A percentile compares a stretch with the other conserved stretches of the same genome.
phyloP scores from a whole-genome alignment of 2,888 invertebrate genomes.

The Epistrophe eligans region DNA sequence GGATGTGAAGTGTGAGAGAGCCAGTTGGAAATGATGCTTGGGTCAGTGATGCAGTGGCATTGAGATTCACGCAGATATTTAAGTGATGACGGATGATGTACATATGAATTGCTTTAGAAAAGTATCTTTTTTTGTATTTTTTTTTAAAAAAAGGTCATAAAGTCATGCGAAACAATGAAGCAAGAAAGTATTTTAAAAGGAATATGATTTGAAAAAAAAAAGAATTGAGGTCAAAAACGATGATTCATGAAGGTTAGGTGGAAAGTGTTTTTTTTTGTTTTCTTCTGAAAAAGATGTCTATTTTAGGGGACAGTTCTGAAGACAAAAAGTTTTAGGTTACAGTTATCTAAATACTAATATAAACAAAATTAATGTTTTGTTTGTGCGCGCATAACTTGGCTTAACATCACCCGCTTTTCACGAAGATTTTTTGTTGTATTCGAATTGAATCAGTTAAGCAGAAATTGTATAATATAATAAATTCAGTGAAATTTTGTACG shows the following conservation, averaged over 20 bases:
- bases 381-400: too few relatives aligned
- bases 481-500: too few relatives aligned
- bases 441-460: too few relatives aligned
- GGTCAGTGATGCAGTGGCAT: conserved; percentile 44
- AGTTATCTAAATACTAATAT: too few relatives aligned
- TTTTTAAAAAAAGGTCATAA: not conserved
- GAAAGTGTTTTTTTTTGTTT: not conserved
- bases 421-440: too few relatives aligned
- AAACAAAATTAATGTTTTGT: too few relatives aligned
- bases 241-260: not conserved
- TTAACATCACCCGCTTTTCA: too few relatives aligned
- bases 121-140: not conserved
- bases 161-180: not conserved
- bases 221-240: not conserved
- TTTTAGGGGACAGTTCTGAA: not conserved
- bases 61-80: conserved; percentile 32
- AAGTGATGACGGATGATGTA: conserved; percentile 9
- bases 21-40: conserved; percentile 10
- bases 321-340: too few relatives aligned
- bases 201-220: not conserved
- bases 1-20: not conserved
- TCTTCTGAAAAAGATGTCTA: not conserved
- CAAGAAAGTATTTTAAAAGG: too few relatives aligned
- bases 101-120: not conserved
- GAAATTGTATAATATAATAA: too few relatives aligned